Evolutionary conservation across 2,888 invertebrate genomes (phyloP).

Genomic region (Eupelmus urozonus): DNA sequence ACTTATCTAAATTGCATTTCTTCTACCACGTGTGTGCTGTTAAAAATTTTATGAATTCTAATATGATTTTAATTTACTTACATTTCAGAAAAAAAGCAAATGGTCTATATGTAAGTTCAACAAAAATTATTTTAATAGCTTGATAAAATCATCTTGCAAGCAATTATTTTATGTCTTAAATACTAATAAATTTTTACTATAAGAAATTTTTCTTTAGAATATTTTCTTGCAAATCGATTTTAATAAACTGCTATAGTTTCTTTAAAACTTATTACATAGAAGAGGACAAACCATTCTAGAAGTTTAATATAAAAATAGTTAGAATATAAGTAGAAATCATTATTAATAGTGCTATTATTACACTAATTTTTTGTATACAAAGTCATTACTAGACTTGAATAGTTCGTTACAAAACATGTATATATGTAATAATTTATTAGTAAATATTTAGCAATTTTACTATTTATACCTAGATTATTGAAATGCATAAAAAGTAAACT

Average conservation of each 20-base stretch:
- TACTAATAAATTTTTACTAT: too few species aligned
- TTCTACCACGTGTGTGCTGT: conserved; percentile 67
- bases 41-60: conserved; percentile 63
- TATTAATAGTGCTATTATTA: too few species aligned
- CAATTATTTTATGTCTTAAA: conserved; percentile 55
- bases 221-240: conserved; percentile 24
- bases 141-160: conserved; percentile 64
- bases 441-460: too few species aligned
- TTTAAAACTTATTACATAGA: conserved; percentile 4
- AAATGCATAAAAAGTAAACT: background rate
- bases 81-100: conserved; percentile 74
- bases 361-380: too few species aligned
- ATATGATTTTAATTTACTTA: conserved; percentile 69
- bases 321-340: background rate
- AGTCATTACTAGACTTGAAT: too few species aligned
- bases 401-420: too few species aligned
- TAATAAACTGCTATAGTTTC: background rate
- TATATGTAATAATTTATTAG: too few species aligned
- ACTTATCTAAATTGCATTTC: conserved; percentile 60
- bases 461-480: too few species aligned
- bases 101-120: conserved; percentile 70
- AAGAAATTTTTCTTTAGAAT: too few species aligned
- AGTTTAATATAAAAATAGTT: background rate
- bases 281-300: conserved; percentile 2
- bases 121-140: conserved; percentile 55